Base-by-base conservation (phyloP, 1,140 invertebrate genomes). In the Eurytemora carolleeae region DNA sequence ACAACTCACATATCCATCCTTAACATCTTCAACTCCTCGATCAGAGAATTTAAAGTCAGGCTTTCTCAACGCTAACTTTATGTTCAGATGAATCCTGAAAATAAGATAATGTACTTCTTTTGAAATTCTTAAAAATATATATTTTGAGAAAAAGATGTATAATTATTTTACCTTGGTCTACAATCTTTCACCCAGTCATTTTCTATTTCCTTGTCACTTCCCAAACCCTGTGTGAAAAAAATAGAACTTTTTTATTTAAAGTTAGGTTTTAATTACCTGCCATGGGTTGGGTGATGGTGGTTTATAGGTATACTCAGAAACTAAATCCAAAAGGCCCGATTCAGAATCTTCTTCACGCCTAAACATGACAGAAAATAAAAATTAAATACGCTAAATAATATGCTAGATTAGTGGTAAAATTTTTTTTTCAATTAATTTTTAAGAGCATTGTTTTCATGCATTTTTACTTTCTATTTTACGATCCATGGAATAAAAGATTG, bases 1-100 rank as follows among this genome's bases (percentile, higher is more conserved):
- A 54, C 60, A 62, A 2, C 44, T 53, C 7, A 57, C 55, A 25
- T 62, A 62, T 18, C 60, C 60, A 57, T 57, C 60, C 2, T 20
- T 62, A 1, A 25, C 60, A 56, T 62, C 60, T 3, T 55, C 25
- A 12, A 58, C 53, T 24, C 57, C 20, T 15, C 60, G 18, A 23
- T 62, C 55, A 1, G 12, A 20, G 22, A 61, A 61, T 26, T 25
- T 59, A 3, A 31, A 24, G 1, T 59, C 44, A n/a, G 31, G n/a
- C n/a, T 44, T 44, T 44, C 31, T 44, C n/a, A n/a, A n/a, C 7
- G 31, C 31, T n/a, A 44, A n/a, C 31, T 44, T 44, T 44, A 44
- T 44, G 31, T 7, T 44, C 31, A 44, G 31, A n/a, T 44, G 31
- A 44, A 44, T 44, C 31, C 31, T 44, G 7, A 44, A 44, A 12